phyloP scores from a whole-genome alignment of 2,113 vertebrate genomes.

The Boleophthalmus pectinirostris region DNA sequence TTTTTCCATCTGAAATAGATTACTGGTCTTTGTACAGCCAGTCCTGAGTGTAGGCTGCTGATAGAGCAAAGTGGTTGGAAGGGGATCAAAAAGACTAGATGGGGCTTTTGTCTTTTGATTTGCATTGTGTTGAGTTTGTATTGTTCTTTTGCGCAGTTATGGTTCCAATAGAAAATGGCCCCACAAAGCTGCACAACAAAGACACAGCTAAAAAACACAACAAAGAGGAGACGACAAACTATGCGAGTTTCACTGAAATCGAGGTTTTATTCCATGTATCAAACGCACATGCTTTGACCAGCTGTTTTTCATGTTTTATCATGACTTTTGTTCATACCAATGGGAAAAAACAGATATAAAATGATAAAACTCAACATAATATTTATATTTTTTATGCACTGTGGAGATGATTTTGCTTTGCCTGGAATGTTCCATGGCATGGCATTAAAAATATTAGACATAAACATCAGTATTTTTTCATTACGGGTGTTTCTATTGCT shows the following conservation, averaged over 20 bases:
- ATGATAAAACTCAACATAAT: no score
- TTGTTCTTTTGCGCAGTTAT: neutral
- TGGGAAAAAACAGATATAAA: no score
- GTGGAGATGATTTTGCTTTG: no score
- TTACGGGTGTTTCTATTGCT: no score
- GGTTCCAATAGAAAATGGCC: neutral
- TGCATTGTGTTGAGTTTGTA: neutral
- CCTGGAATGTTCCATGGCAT: no score
- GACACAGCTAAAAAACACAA: neutral
- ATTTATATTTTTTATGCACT: no score
- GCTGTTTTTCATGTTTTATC: neutral
- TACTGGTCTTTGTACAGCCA: slow-evolving; percentile 47
- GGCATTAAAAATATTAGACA: no score
- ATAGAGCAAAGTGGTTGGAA: slow-evolving; percentile 42
- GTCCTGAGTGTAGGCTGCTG: slow-evolving; percentile 37
- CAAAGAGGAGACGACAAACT: neutral
- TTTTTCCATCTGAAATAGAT: slow-evolving; percentile 51
- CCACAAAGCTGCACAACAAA: neutral
- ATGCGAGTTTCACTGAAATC: neutral
- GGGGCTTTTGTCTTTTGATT: slow-evolving; percentile 2
- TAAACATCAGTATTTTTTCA: no score
- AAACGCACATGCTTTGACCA: neutral
- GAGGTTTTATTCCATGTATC: neutral
- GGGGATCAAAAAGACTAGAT: slow-evolving; percentile 31
- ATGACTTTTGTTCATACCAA: no score